Evolutionary conservation across 2,797 vertebrate species (phyloP).

Genomic region (Acomys russatus): DNA sequence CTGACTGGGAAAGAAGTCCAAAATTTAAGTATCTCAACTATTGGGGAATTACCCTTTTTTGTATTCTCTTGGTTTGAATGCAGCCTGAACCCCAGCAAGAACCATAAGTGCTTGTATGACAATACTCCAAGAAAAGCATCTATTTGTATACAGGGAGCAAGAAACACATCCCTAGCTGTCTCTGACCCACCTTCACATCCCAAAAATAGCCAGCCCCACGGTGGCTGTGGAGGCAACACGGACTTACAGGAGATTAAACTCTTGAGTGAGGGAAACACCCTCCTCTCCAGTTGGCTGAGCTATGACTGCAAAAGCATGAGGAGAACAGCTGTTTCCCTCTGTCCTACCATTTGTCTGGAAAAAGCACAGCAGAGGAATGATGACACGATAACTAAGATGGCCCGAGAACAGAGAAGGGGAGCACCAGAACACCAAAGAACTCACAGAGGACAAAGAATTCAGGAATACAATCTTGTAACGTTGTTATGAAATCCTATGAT

Average conservation of each 20-base stretch:
- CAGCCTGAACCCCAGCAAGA: not conserved
- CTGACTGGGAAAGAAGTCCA: not conserved
- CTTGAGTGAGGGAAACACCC: not conserved
- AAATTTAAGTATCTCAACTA: not conserved
- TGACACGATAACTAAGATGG: not conserved
- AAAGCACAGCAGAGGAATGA: not conserved
- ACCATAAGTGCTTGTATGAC: not conserved
- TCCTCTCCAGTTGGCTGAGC: not conserved
- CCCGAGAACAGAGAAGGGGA: not conserved
- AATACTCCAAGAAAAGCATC: not conserved
- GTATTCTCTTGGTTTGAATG: not conserved
- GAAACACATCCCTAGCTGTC: not conserved
- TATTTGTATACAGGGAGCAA: not conserved
- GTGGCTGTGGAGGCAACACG: not conserved
- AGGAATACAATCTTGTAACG: not conserved
- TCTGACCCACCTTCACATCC: not conserved
- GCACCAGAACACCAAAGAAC: not conserved
- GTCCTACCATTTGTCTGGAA: not conserved
- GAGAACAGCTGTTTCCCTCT: not conserved
- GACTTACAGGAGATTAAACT: not conserved
- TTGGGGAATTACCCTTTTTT: not conserved
- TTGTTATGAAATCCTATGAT: not conserved
- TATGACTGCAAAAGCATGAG: not conserved
- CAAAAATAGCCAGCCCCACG: not conserved
- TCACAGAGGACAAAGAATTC: not conserved